A percentile compares a stretch with the other conserved stretches of the same genome.
Conservation (phyloP, 2,113 vertebrate genomes). For the Plestiodon gilberti region DNA sequence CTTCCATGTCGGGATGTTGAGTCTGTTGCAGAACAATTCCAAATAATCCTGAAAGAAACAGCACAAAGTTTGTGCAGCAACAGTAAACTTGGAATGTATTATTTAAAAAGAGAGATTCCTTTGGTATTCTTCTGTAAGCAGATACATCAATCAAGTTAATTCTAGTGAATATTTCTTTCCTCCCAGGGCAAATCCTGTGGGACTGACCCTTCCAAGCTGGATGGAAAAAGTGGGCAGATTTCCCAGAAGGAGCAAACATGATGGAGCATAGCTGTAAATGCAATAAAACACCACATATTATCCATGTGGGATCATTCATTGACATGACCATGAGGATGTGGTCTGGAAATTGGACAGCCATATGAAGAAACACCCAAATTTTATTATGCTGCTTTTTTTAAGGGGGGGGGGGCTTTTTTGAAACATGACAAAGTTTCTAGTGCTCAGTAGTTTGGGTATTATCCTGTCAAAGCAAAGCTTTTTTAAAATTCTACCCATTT, state of each 20-base stretch:
- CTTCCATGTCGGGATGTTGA: no score
- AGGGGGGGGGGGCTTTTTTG: no score
- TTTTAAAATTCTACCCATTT: neutral
- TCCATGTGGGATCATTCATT: constrained; percentile 8
- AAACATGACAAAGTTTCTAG: neutral
- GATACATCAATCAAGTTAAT: constrained; percentile 10
- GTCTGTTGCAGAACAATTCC: constrained; percentile 39
- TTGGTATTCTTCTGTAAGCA: neutral
- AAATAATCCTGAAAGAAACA: constrained; percentile 6
- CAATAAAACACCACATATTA: neutral
- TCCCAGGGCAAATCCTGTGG: neutral
- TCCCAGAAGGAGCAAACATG: neutral
- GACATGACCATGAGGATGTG: constrained; percentile 16
- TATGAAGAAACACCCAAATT: neutral
- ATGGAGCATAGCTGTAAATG: neutral
- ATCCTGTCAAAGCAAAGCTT: neutral
- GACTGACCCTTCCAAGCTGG: neutral
- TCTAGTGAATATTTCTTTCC: constrained; percentile 18
- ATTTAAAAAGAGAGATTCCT: constrained; percentile 13
- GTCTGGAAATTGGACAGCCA: neutral
- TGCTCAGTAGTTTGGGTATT: neutral
- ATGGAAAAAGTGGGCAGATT: constrained; percentile 7
- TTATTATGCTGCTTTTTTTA: neutral
- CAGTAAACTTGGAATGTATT: constrained; percentile 13
- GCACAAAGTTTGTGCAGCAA: constrained; percentile 2